Evolutionary conservation across 2,113 vertebrate genomes (phyloP).

Genomic region (Climacteris rufus): DNA sequence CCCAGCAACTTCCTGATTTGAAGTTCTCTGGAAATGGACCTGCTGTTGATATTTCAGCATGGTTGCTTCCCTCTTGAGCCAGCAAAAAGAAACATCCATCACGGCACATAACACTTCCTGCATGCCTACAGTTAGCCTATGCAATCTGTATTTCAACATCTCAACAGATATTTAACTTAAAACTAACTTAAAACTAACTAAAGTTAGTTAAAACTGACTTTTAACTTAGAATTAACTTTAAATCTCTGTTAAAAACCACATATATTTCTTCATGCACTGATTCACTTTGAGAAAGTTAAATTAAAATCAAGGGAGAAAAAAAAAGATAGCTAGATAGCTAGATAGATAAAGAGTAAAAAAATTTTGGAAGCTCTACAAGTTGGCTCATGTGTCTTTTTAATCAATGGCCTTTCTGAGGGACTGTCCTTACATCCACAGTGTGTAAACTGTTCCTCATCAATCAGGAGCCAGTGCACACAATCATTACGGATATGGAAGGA

Average conservation of each 20-base stretch:
- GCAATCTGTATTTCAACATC: background rate
- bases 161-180: background rate
- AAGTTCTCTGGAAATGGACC: background rate
- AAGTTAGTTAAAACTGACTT: too few relatives aligned
- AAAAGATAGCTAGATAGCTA: background rate
- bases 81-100: background rate
- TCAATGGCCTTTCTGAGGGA: background rate
- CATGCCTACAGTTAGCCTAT: background rate
- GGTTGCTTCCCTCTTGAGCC: background rate
- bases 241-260: background rate
- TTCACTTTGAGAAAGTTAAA: background rate
- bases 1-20: background rate
- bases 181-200: too few relatives aligned
- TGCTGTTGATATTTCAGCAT: background rate
- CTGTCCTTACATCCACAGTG: background rate
- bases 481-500: rapidly evolving
- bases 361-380: background rate
- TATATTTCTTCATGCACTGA: background rate
- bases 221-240: too few relatives aligned
- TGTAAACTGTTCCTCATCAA: background rate
- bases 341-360: background rate
- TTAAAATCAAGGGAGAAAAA: background rate
- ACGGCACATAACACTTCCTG: rapidly evolving
- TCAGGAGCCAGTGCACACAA: background rate
- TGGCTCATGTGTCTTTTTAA: background rate